These are phyloP conservation scores for Andrena trimmerana DNA, from an alignment of 2,888 invertebrate species.

Conservation along the genomic window DNA sequence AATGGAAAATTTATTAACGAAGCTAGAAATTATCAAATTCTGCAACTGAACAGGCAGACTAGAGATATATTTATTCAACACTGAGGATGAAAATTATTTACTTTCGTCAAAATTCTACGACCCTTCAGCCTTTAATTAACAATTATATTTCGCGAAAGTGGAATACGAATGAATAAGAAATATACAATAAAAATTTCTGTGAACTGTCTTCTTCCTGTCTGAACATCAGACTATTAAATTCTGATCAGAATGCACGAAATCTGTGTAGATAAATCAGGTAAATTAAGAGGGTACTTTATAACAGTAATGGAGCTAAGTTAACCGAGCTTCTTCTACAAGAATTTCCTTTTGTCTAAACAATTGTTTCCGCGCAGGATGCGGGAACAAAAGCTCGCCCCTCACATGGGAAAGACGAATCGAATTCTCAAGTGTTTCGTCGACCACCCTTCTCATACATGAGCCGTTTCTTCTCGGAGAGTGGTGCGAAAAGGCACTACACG, in stretches of 20 bases:
- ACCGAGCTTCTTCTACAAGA: not conserved
- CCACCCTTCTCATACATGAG: conserved; percentile 39
- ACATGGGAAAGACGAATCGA: conserved; percentile 26
- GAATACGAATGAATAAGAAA: too few relatives aligned
- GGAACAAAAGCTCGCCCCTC: conserved; percentile 32
- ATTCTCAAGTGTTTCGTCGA: conserved; percentile 33
- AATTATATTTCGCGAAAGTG: too few relatives aligned
- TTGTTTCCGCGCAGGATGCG: not conserved
- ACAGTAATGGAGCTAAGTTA: not conserved
- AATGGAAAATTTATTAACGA: conserved; percentile 1
- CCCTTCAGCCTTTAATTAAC: not conserved
- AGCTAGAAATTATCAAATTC: not conserved
- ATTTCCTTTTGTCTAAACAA: not conserved
- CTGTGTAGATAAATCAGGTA: too few relatives aligned
- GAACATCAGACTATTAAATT: too few relatives aligned
- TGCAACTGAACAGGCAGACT: not conserved
- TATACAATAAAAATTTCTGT: too few relatives aligned
- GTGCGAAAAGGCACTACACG: conserved; percentile 54
- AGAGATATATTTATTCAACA: not conserved
- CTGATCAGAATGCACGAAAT: too few relatives aligned
- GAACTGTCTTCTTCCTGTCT: too few relatives aligned
- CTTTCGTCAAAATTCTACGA: not conserved
- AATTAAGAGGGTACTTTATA: not conserved
- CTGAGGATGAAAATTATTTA: not conserved
- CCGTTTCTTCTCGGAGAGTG: conserved; percentile 32